phyloP scores from a whole-genome alignment of 2,888 invertebrate species.

The Oscheius sp. region DNA sequence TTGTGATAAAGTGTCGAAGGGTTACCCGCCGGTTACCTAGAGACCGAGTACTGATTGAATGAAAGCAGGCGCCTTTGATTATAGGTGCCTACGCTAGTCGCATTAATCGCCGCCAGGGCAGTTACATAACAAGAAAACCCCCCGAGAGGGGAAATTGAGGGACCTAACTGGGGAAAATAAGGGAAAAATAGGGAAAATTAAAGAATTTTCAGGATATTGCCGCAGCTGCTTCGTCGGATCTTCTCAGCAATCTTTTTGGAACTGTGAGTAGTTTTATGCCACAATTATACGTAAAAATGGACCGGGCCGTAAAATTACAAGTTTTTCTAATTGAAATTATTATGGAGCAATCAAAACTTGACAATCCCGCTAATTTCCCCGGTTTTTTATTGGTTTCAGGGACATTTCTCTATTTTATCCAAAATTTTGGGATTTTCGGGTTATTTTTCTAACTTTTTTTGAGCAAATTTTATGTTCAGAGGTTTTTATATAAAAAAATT shows the following conservation, averaged over 20 bases:
- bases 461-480: no score
- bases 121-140: not conserved
- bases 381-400: no score
- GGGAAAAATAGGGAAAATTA: not conserved
- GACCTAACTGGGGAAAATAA: not conserved
- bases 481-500: no score
- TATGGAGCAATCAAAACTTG: no score
- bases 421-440: no score
- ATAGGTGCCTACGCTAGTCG: constrained; percentile 20
- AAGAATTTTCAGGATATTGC: constrained; percentile 31
- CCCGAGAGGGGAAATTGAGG: not conserved
- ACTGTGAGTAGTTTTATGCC: constrained; percentile 38
- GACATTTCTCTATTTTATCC: no score
- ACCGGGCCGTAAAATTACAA: no score
- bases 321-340: no score
- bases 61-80: constrained; percentile 36
- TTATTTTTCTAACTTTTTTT: no score
- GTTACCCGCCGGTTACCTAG: constrained; percentile 24
- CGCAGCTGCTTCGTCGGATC: constrained; percentile 41
- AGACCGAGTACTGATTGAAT: constrained; percentile 31
- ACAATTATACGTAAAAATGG: no score
- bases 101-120: not conserved
- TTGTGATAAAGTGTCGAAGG: not conserved
- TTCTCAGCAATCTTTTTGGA: constrained; percentile 50
- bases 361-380: no score